Percentiles rank a stretch among this genome's conserved stretches.
Evolutionary conservation across 2,888 invertebrate genomes (phyloP).

Genomic region (Cylindroiulus punctatus): DNA sequence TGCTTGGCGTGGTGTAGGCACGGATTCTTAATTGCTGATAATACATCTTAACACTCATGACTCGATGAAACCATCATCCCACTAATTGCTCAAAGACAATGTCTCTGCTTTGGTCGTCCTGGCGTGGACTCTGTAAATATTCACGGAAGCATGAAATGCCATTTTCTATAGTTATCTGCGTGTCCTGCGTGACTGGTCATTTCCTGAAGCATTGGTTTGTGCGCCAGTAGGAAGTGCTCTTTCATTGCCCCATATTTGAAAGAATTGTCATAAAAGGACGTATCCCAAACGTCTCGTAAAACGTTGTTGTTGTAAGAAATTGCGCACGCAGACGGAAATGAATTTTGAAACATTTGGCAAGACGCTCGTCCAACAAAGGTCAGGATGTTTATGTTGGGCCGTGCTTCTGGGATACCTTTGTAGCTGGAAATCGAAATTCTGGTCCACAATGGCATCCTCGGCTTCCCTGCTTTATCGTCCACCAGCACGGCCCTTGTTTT

Average conservation of each 20-base stretch:
- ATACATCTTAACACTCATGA: too few relatives aligned
- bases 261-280: constrained; percentile 36
- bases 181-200: not conserved
- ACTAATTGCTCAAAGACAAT: not conserved
- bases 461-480: not conserved
- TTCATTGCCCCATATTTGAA: constrained; percentile 31
- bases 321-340: constrained; percentile 29
- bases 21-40: too few relatives aligned
- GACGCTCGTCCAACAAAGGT: not conserved
- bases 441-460: constrained; percentile 1
- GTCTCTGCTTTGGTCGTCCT: not conserved
- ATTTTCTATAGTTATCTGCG: not conserved
- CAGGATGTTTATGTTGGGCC: constrained; percentile 16
- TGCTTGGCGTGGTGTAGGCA: too few relatives aligned
- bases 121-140: not conserved
- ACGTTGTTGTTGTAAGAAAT: constrained; percentile 28
- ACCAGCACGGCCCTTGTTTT: not conserved
- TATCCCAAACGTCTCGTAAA: constrained; percentile 13
- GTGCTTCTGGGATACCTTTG: not conserved
- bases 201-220: not conserved
- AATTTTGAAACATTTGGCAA: constrained; percentile 20
- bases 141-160: not conserved
- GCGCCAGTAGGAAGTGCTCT: not conserved
- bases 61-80: too few relatives aligned
- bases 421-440: not conserved